Conservation (phyloP, 30 jellyfish, hydroid and myxozoan species). For the Haliclystus octoradiatus region DNA sequence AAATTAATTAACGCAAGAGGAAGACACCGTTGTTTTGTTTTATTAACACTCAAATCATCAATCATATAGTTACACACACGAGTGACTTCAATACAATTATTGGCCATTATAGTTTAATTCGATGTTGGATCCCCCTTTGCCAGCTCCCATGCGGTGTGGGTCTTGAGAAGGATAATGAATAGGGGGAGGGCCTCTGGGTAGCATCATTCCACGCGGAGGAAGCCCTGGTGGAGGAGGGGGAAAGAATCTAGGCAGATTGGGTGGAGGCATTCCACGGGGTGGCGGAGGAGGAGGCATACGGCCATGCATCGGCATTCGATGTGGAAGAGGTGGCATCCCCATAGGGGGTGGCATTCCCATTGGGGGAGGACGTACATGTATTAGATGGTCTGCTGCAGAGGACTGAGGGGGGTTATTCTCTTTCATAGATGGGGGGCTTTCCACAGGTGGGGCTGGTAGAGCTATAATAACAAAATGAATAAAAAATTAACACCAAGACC, state of each 20-base stretch:
- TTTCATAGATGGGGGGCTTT: conserved; percentile 47
- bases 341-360: conserved; percentile 22
- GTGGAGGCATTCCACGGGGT: conserved; percentile 47
- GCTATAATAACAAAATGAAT: background rate
- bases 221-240: conserved; percentile 22
- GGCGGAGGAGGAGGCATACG: conserved; percentile 37
- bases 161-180: conserved; percentile 98
- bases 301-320: conserved; percentile 10
- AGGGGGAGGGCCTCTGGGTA: conserved; percentile 24
- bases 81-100: too few relatives aligned
- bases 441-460: conserved; percentile 20
- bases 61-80: too few relatives aligned
- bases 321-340: conserved; percentile 29
- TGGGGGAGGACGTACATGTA: conserved; percentile 51
- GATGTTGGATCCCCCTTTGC: background rate
- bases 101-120: too few relatives aligned
- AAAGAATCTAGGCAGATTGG: conserved; percentile 27
- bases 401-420: conserved; percentile 30
- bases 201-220: conserved; percentile 11
- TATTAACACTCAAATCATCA: too few relatives aligned
- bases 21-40: too few relatives aligned
- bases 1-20: too few relatives aligned
- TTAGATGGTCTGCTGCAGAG: conserved; percentile 36
- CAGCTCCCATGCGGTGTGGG: conserved; percentile 95
- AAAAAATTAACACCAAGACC: background rate